Evolutionary conservation across 1,140 invertebrate genomes (phyloP).

Genomic region (Drosophila punjabiensis): DNA sequence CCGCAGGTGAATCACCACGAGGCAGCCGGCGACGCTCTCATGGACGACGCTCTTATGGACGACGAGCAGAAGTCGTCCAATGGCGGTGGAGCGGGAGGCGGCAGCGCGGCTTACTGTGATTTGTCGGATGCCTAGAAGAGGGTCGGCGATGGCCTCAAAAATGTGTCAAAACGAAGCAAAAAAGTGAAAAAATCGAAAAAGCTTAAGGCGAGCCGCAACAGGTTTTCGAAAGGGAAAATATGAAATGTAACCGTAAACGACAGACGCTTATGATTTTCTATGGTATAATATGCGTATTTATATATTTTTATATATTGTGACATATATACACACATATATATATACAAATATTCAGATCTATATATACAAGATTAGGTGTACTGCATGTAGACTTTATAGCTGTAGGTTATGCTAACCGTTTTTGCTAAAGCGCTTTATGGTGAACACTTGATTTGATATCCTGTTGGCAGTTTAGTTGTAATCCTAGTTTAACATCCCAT

Average conservation of each 20-base stretch:
- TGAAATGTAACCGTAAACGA: conserved; percentile 73
- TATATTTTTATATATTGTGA: conserved; percentile 43
- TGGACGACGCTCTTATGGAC: conserved; percentile 69
- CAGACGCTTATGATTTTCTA: conserved; percentile 79
- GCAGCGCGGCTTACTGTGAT: conserved; percentile 68
- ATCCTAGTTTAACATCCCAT: conserved; percentile 54
- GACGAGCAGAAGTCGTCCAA: conserved; percentile 67
- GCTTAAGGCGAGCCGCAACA: conserved; percentile 7
- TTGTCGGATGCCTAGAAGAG: conserved; percentile 75
- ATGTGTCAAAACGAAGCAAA: conserved; percentile 61
- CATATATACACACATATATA: conserved; percentile 28
- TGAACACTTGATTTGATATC: conserved; percentile 38
- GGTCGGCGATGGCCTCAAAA: conserved; percentile 18
- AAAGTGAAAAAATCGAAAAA: conserved; percentile 25
- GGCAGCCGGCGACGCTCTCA: conserved; percentile 49
- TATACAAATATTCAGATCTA: conserved; percentile 38
- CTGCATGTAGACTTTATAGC: conserved; percentile 38
- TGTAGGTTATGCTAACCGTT: conserved; percentile 43
- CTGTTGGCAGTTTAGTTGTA: conserved; percentile 70
- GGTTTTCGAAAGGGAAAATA: conserved; percentile 28
- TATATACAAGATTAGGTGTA: conserved; percentile 44
- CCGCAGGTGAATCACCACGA: conserved; percentile 81
- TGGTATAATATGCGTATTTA: conserved; percentile 50
- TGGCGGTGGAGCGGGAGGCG: conserved; percentile 30
- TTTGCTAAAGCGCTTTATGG: conserved; percentile 60